Evolutionary conservation across 2,113 vertebrate genomes (phyloP), one percentile per base, ranked within the genome.

Genomic region (Misgurnus mizolepis): DNA sequence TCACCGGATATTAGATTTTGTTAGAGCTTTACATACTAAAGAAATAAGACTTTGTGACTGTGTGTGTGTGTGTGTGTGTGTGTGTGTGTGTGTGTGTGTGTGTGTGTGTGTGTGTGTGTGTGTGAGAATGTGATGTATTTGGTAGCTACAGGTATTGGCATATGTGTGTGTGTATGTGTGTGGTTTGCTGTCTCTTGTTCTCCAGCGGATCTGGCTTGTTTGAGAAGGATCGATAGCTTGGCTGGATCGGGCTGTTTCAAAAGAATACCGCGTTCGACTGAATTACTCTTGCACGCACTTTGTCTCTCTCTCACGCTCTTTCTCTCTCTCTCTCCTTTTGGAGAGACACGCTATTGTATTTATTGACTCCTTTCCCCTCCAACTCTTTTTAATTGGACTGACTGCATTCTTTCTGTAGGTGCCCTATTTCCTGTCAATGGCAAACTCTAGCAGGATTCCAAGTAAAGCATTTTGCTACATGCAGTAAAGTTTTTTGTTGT

Each of bases 21-120:
- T n/a, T n/a, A 5, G 11, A 79, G 40, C 58, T 69, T 39, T 71
- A 27, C 12, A 15, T 55, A 53, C 5, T 55, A 62, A 55, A 65
- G 50, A 72, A 72, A 62, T 60, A n/a, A 27, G 22, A 6, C 11
- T 22, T 41, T 22, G 43, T 82, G 45, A 71, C 55, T 69, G 27
- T 47, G 34, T 67, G 17, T 39, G 14, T 39, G 40, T 1, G 18
- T 49, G 12, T 65, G n/a, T 69, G 15, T 64, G n/a, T 76, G 83
- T 62, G 39, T 70, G 88, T 86, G 75, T 76, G 82, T 87, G 87
- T 89, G 87, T 86, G 86, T 67, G 17, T 39, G 14, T 39, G 40
- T 1, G 18, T 69, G 27, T 47, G 34, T 67, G 17, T 39, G 14
- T 39, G 40, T 1, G 18, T 69, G 27, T 47, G 34, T 67, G 17